Conservation (phyloP, 2,888 invertebrate species). For the Labia minor region DNA sequence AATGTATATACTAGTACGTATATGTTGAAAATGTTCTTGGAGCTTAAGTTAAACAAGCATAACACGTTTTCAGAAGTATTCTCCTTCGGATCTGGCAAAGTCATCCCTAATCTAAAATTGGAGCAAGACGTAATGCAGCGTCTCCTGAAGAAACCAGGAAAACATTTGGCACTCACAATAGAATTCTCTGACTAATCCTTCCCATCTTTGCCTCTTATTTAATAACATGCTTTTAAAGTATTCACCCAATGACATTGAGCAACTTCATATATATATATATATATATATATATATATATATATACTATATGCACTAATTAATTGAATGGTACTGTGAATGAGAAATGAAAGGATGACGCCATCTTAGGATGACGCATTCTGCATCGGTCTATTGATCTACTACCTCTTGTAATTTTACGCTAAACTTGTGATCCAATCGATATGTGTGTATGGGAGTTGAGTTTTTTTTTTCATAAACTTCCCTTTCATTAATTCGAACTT, state of each 20-base stretch:
- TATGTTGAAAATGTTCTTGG: background rate
- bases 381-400: slow-evolving; percentile 1
- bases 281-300: too few species aligned
- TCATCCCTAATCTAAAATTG: background rate
- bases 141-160: background rate
- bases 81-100: background rate
- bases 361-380: background rate
- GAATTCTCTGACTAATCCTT: too few species aligned
- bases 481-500: background rate
- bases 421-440: background rate
- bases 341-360: background rate
- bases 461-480: background rate
- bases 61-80: background rate
- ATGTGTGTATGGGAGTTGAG: background rate
- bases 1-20: too few species aligned
- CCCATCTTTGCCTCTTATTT: background rate
- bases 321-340: background rate
- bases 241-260: background rate
- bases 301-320: background rate
- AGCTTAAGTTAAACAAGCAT: background rate
- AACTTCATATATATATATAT: too few species aligned
- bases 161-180: too few species aligned
- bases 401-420: slow-evolving; percentile 3
- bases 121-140: background rate
- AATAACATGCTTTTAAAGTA: background rate